A percentile compares a stretch with the other conserved stretches of the same genome.
Evolutionary conservation across 2,797 vertebrate species (phyloP).

Genomic region (Protonibea diacanthus): DNA sequence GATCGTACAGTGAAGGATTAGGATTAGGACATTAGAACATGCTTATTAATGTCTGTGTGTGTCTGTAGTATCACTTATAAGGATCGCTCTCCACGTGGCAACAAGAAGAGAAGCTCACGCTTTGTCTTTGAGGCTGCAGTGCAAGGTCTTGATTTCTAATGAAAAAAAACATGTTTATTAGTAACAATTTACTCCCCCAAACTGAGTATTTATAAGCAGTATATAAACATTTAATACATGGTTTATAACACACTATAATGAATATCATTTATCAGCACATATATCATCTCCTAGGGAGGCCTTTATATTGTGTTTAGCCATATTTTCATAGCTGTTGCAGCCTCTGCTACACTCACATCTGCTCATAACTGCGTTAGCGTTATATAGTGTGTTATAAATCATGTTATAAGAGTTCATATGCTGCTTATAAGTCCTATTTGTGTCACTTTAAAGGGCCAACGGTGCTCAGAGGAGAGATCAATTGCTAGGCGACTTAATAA

Average conservation of each 20-base stretch:
- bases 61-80: slow-evolving; percentile 39
- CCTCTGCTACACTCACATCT: background rate
- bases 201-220: background rate
- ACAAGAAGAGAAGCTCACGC: slow-evolving; percentile 16
- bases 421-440: background rate
- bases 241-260: slow-evolving; percentile 1
- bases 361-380: background rate
- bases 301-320: background rate
- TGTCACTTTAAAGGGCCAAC: background rate
- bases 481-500: background rate
- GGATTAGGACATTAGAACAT: slow-evolving; percentile 68
- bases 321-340: background rate
- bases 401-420: background rate
- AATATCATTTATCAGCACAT: background rate
- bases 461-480: background rate
- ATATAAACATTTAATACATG: background rate
- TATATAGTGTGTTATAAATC: background rate
- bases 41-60: slow-evolving; percentile 58
- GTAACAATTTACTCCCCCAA: no score
- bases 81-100: slow-evolving; percentile 21
- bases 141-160: background rate
- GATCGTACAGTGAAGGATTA: slow-evolving; percentile 66
- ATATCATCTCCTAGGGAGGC: background rate
- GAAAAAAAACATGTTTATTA: background rate
- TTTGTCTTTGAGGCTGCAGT: background rate